Conservation (phyloP, 1,140 invertebrate genomes). For the Hesperophylax magnus region DNA sequence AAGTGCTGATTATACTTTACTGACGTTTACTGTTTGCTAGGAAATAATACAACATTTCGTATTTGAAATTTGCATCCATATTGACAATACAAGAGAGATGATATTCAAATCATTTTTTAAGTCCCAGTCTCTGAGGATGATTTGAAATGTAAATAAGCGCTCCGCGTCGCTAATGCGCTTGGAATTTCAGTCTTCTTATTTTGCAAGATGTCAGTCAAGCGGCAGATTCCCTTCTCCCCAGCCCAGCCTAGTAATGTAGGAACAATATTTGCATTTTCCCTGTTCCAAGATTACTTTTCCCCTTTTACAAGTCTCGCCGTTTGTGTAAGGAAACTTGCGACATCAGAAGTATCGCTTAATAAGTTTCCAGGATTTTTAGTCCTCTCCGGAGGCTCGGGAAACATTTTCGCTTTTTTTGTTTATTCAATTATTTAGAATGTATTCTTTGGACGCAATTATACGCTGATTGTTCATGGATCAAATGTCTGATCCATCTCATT, state of each 20-base stretch:
- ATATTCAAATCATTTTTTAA: slow-evolving; percentile 31
- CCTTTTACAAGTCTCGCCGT: slow-evolving; percentile 27
- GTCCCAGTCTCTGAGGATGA: neutral
- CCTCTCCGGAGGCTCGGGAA: no score
- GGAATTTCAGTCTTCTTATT: neutral
- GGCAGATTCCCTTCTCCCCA: neutral
- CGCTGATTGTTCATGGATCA: no score
- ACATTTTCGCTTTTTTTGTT: slow-evolving; percentile 2
- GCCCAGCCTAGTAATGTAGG: slow-evolving; percentile 37
- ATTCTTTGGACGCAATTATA: no score
- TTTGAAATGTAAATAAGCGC: slow-evolving; percentile 37
- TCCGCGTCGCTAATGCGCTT: neutral
- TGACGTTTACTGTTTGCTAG: no score
- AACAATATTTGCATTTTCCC: slow-evolving; percentile 55
- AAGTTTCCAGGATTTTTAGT: slow-evolving; percentile 2
- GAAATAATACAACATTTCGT: no score
- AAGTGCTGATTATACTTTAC: no score
- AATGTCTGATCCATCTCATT: no score
- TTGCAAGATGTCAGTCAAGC: slow-evolving; percentile 24
- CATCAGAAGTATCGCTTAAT: slow-evolving; percentile 34
- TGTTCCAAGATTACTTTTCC: slow-evolving; percentile 45
- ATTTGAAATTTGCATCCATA: neutral
- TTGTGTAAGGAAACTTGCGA: slow-evolving; percentile 12
- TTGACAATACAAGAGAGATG: neutral
- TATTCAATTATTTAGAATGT: neutral